Conservation (phyloP, 1,140 invertebrate genomes). For the Cyclina sinensis region DNA sequence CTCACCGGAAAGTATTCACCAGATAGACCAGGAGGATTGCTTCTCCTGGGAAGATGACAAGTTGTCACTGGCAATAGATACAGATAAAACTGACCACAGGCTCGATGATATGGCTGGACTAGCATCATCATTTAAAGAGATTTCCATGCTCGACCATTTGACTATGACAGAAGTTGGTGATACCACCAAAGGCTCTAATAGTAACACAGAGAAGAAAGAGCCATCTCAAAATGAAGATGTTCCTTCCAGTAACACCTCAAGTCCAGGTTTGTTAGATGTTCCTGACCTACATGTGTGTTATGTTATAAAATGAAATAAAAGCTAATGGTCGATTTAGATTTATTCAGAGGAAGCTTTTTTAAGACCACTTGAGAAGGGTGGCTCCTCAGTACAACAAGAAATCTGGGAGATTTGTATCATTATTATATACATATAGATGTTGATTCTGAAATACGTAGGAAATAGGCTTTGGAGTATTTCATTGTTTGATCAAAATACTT, state of each 20-base stretch:
- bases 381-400: too few species aligned
- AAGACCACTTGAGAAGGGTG: too few species aligned
- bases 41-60: slow-evolving; percentile 85
- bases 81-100: slow-evolving; percentile 66
- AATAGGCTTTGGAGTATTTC: too few species aligned
- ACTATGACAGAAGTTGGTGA: neutral
- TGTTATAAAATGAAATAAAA: too few species aligned
- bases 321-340: too few species aligned
- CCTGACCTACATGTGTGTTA: too few species aligned
- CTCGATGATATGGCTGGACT: slow-evolving; percentile 54
- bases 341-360: too few species aligned
- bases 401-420: too few species aligned
- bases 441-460: too few species aligned
- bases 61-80: slow-evolving; percentile 80
- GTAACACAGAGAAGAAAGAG: neutral
- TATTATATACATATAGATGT: too few species aligned
- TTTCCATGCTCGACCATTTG: slow-evolving; percentile 25
- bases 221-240: neutral
- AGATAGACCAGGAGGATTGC: slow-evolving; percentile 84
- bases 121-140: slow-evolving; percentile 59
- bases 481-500: too few species aligned
- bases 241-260: neutral
- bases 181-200: neutral
- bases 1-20: slow-evolving; percentile 83
- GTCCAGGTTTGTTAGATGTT: too few species aligned